Conservation (phyloP, 2,888 invertebrate species). For the Leptura quadrifasciata region DNA sequence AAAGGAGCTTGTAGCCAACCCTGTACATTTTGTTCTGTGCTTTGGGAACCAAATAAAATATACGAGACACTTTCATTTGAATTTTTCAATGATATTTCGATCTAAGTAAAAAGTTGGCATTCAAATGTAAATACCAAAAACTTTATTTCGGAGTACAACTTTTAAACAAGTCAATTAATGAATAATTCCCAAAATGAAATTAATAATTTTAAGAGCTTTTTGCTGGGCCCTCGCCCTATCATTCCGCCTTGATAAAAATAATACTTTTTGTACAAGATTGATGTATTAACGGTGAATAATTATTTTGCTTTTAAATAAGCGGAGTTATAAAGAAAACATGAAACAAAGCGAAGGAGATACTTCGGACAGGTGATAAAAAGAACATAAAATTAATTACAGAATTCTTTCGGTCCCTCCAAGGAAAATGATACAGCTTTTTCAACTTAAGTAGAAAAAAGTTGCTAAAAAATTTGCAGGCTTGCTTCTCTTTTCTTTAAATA, state of each 20-base stretch:
- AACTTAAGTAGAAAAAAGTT: slow-evolving; percentile 21
- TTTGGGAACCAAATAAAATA: background rate
- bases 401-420: background rate
- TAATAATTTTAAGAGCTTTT: background rate
- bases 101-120: background rate
- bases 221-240: background rate
- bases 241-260: background rate
- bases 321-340: slow-evolving; percentile 7
- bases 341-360: background rate
- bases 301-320: background rate
- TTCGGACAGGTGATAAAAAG: background rate
- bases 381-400: slow-evolving; percentile 17
- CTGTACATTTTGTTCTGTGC: too few species aligned
- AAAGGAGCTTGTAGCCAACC: too few species aligned
- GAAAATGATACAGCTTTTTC: slow-evolving; percentile 48
- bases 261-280: background rate
- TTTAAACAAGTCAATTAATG: slow-evolving; percentile 7
- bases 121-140: background rate
- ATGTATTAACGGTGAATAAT: slow-evolving; percentile 2
- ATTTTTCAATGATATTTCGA: background rate
- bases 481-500: slow-evolving; percentile 58
- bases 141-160: background rate
- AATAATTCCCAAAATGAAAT: slow-evolving; percentile 3
- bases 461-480: slow-evolving; percentile 17
- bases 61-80: background rate